Evolutionary conservation across 2,113 vertebrate species (phyloP).

Genomic region (Tychaedon coryphoeus): DNA sequence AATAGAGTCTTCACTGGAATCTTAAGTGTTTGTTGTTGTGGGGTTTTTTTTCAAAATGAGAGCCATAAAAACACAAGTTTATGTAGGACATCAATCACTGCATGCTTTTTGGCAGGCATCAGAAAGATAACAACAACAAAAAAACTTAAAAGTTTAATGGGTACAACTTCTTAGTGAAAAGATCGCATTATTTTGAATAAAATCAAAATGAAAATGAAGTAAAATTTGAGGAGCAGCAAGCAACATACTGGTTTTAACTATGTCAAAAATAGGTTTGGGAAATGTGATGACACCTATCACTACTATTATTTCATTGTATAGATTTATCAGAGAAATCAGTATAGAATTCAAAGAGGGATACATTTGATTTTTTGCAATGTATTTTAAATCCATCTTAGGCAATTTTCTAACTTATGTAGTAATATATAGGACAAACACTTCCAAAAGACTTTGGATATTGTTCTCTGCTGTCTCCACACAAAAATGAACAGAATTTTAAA

Average conservation of each 20-base stretch:
- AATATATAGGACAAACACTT: neutral
- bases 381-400: neutral
- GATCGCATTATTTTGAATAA: neutral
- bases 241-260: neutral
- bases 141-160: neutral
- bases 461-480: neutral
- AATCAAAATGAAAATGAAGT: neutral
- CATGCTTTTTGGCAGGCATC: neutral
- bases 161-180: neutral
- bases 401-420: neutral
- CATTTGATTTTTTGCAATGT: neutral
- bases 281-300: neutral
- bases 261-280: neutral
- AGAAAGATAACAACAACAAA: neutral
- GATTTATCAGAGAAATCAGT: neutral
- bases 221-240: neutral
- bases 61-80: neutral
- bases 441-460: neutral
- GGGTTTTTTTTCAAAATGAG: neutral
- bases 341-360: neutral
- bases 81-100: neutral
- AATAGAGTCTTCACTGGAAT: neutral
- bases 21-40: neutral
- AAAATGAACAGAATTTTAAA: neutral
- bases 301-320: neutral